Evolutionary conservation across 2,113 vertebrate species (phyloP).

Genomic region (Bubo bubo): DNA sequence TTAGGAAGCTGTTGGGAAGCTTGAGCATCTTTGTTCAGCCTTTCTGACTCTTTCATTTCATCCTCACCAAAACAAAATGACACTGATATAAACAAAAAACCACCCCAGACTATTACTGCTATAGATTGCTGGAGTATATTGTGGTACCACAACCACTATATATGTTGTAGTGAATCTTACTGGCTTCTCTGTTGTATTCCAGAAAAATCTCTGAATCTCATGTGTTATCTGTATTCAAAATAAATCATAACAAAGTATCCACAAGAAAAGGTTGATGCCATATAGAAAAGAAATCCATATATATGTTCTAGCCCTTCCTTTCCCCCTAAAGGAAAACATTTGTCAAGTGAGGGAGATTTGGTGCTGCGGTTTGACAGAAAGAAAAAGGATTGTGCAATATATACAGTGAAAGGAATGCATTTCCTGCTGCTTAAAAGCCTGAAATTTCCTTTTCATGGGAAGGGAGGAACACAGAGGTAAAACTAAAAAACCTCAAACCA

Average conservation of each 20-base stretch:
- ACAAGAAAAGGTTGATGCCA: not conserved
- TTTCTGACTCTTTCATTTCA: not conserved
- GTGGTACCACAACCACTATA: not conserved
- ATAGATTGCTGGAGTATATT: not conserved
- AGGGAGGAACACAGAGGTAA: not conserved
- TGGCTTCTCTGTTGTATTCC: not conserved
- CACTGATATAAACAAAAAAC: not conserved
- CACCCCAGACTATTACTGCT: not conserved
- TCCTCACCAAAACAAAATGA: not conserved
- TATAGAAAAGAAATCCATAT: not conserved
- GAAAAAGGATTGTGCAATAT: not conserved
- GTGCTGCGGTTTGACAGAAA: not conserved
- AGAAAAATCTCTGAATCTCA: not conserved
- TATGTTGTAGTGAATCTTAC: not conserved
- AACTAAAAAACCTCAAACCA: not conserved
- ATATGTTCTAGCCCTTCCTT: not conserved
- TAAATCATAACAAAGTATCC: not conserved
- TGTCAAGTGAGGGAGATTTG: not conserved
- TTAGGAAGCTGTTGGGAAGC: not conserved
- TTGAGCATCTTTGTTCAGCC: not conserved
- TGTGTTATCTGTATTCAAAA: not conserved
- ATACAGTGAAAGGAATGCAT: not conserved
- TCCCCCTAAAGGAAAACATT: not conserved
- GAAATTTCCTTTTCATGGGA: not conserved
- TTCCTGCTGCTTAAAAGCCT: not conserved